phyloP scores from a whole-genome alignment of 2,113 vertebrate species.

The Tetrao urogallus region DNA sequence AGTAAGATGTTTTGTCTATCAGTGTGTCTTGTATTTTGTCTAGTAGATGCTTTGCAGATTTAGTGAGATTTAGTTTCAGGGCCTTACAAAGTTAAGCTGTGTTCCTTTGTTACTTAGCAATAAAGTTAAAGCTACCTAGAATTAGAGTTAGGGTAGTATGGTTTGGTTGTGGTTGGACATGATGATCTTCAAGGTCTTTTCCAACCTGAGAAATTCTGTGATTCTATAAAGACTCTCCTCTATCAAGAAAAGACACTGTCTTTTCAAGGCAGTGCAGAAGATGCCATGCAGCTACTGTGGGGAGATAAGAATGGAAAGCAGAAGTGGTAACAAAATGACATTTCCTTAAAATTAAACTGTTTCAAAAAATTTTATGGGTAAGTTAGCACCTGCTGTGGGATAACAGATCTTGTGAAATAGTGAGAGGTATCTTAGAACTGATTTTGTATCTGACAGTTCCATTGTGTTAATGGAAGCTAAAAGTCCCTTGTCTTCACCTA shows the following conservation, averaged over 20 bases:
- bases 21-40: not conserved
- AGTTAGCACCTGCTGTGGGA: not conserved
- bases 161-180: no score
- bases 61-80: not conserved
- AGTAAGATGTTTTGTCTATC: slow-evolving; percentile 72
- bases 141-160: not conserved
- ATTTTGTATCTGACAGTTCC: not conserved
- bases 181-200: no score
- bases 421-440: not conserved
- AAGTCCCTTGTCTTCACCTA: not conserved
- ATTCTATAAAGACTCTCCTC: not conserved
- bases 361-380: not conserved
- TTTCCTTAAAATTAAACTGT: not conserved
- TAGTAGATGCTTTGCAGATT: slow-evolving; percentile 1
- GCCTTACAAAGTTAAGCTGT: not conserved
- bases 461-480: not conserved
- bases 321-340: not conserved
- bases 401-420: not conserved
- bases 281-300: not conserved
- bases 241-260: not conserved
- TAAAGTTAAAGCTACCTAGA: not conserved
- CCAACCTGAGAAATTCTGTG: no score
- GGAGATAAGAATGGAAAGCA: not conserved
- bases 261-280: not conserved
- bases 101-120: not conserved